Evolutionary conservation across 30 jellyfish, hydroid and myxozoan species (phyloP).

Genomic region (Sanderia malayensis): DNA sequence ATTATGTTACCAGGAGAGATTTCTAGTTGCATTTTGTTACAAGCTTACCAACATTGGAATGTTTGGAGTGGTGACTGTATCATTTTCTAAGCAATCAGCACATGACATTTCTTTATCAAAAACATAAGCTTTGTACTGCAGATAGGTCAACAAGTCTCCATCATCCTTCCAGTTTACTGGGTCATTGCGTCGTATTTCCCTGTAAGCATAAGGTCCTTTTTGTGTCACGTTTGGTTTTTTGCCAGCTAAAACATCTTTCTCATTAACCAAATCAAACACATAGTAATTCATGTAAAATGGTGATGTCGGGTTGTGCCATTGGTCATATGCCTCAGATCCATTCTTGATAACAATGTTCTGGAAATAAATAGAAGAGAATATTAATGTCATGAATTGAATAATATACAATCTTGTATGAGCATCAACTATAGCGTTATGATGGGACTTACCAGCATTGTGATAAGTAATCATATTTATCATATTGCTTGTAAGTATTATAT

Average conservation of each 20-base stretch:
- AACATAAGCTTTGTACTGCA: conserved; percentile 63
- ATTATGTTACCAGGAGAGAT: too few relatives aligned
- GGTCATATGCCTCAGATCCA: conserved; percentile 76
- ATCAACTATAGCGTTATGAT: too few relatives aligned
- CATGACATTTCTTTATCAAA: conserved; percentile 83
- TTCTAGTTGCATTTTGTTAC: too few relatives aligned
- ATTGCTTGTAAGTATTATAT: too few relatives aligned
- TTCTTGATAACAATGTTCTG: conserved; percentile 66
- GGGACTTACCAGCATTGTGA: too few relatives aligned
- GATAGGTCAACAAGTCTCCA: conserved; percentile 77
- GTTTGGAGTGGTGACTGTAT: conserved; percentile 69
- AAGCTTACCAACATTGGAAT: conserved; percentile 72
- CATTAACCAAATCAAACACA: conserved; percentile 73
- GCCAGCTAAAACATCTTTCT: conserved; percentile 37
- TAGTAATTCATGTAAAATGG: conserved; percentile 86
- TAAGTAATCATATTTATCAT: too few relatives aligned
- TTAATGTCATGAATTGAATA: too few relatives aligned
- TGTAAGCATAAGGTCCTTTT: conserved; percentile 88
- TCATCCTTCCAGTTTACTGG: conserved; percentile 49
- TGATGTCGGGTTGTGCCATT: conserved; percentile 82
- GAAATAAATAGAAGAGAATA: too few relatives aligned
- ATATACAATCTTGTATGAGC: too few relatives aligned
- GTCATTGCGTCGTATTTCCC: conserved; percentile 45
- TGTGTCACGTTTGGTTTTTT: conserved; percentile 70
- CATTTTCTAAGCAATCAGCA: conserved; percentile 74